phyloP scores from a whole-genome alignment of 2,113 vertebrate species.

The Cyanoramphus novaezelandiae region DNA sequence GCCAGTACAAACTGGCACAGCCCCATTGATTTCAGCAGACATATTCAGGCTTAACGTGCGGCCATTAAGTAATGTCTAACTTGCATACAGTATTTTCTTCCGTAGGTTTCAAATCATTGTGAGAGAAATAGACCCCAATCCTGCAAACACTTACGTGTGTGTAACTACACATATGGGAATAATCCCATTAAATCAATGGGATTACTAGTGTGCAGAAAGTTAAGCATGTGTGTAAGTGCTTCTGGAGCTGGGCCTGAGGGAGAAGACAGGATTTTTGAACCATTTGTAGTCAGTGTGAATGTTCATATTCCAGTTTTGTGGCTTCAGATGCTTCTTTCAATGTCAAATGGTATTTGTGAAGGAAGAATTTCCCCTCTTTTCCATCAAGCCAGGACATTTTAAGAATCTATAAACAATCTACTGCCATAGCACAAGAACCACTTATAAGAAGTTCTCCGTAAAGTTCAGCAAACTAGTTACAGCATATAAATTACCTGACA shows the following conservation, averaged over 20 bases:
- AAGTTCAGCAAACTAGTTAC: not conserved
- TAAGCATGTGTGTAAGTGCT: slow-evolving; percentile 50
- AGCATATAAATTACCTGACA: not conserved
- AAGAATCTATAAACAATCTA: not conserved
- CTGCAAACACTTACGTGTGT: slow-evolving; percentile 31
- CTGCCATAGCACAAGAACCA: not conserved
- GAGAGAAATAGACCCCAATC: slow-evolving; percentile 1
- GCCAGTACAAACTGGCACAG: not conserved
- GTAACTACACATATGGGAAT: slow-evolving; percentile 58
- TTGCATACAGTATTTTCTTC: slow-evolving; percentile 6
- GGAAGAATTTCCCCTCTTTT: not conserved
- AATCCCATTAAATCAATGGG: slow-evolving; percentile 60
- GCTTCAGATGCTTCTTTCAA: not conserved
- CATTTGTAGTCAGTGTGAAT: not conserved
- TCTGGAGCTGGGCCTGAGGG: slow-evolving; percentile 39
- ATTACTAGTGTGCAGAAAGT: slow-evolving; percentile 61
- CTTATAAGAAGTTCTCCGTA: not conserved
- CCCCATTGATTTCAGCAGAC: not conserved
- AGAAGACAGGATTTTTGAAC: not conserved
- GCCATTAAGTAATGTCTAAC: not conserved
- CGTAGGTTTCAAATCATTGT: not conserved
- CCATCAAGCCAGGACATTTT: not conserved
- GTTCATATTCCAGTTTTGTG: not conserved
- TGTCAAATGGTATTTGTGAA: not conserved
- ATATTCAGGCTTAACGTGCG: not conserved